Base-by-base conservation (phyloP, 2,797 vertebrate genomes). In the Buphagus erythrorhynchus region DNA sequence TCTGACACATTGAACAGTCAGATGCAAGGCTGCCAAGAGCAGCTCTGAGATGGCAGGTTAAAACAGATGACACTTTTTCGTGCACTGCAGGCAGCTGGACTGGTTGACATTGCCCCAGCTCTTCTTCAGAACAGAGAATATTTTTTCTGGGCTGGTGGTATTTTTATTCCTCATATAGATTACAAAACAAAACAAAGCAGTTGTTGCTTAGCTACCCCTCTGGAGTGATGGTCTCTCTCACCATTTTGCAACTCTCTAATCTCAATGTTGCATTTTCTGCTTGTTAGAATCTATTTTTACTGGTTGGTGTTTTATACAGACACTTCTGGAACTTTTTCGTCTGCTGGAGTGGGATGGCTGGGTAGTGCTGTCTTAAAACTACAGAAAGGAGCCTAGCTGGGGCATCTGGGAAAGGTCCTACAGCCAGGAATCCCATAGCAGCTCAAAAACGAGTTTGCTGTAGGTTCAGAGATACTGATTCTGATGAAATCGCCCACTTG, bases 151-250 rank as follows among this genome's bases (percentile, higher is more conserved):
- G 33, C 85, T 91, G 59, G 40, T 95, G 85, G 25, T 95, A 93
- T 96, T 96, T 97, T 96, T 94, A 61, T 84, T 95, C 93, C 95
- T 93, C 91, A 28, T 93, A 88, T 84, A 94, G 87, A 95, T 95
- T 97, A 95, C 96, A 91, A 95, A 96, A 94, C 92, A 94, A 95
- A 97, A 95, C 93, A 73, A 73, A 73, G 86, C 69, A 69, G 46
- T 88, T 93, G 96, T 97, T 95, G 96, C 96, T 90, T 96, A 95
- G 96, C 61, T 96, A 95, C 93, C 7, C n/a, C 59, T 88, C 79
- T 81, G 55, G 66, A 86, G 95, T 63, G 76, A 88, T 84, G 85
- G 66, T 81, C 79, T 95, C 84, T 78, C 75, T 79, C 93, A 90
- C 61, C 55, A 13, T 96, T 95, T 95, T 95, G 95, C 89, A 95